These are phyloP conservation scores for Aegotheles bennettii DNA, from an alignment of 2,113 vertebrate species.

Conservation along the genomic window DNA sequence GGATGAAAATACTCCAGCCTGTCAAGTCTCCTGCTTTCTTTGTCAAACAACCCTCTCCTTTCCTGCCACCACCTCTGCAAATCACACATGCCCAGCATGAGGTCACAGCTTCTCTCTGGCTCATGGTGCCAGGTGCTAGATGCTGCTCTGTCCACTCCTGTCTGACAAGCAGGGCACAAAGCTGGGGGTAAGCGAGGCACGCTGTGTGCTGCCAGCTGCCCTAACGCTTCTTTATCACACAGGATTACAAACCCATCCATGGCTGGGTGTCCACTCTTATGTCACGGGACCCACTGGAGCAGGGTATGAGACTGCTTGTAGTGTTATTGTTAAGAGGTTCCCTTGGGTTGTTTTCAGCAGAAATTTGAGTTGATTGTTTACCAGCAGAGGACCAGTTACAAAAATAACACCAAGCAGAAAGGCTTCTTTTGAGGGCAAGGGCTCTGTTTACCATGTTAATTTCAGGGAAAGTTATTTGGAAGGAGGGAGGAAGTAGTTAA, in stretches of 20 bases:
- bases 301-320: background rate
- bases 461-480: slow-evolving; percentile 26
- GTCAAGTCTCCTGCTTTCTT: background rate
- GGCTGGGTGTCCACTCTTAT: background rate
- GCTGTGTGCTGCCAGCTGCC: background rate
- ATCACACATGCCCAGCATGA: background rate
- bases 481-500: slow-evolving; percentile 28
- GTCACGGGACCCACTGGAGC: background rate
- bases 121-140: background rate
- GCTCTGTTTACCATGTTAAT: background rate
- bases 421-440: background rate
- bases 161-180: background rate
- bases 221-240: background rate
- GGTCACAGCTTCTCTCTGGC: background rate
- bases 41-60: background rate
- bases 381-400: background rate
- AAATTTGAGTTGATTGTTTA: slow-evolving; percentile 6
- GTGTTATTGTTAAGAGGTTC: background rate
- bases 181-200: background rate
- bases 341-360: background rate
- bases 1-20: background rate
- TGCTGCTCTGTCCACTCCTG: background rate
- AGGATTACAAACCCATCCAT: background rate
- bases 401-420: background rate
- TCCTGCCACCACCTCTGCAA: background rate